phyloP scores from a whole-genome alignment of 2,888 invertebrate genomes.

The Drosophila nr. medialis region DNA sequence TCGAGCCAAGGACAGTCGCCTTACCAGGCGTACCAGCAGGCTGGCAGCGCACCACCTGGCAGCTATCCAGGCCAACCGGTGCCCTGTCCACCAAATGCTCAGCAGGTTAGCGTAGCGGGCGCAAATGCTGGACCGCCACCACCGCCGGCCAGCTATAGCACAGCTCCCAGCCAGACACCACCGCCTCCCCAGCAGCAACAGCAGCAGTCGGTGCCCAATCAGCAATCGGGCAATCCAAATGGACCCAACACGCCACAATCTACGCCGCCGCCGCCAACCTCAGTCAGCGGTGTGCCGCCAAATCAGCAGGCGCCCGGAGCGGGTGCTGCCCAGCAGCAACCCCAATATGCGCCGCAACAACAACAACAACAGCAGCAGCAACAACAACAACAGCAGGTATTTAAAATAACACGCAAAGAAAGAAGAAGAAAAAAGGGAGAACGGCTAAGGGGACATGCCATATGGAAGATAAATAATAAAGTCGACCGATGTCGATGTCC shows the following conservation, averaged over 20 bases:
- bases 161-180: conserved; percentile 85
- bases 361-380: conserved; percentile 42
- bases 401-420: neutral
- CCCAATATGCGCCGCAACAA: conserved; percentile 63
- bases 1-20: conserved; percentile 82
- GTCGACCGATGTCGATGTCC: neutral
- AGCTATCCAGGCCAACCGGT: conserved; percentile 79
- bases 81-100: conserved; percentile 65
- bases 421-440: neutral
- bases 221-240: conserved; percentile 69
- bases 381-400: conserved; percentile 55
- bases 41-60: conserved; percentile 72
- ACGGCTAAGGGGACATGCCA: no score
- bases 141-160: conserved; percentile 84
- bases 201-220: conserved; percentile 84
- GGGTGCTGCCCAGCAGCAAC: conserved; percentile 53
- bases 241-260: conserved; percentile 77
- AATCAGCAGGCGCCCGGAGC: conserved; percentile 62
- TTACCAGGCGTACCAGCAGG: conserved; percentile 85
- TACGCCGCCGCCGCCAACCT: conserved; percentile 71
- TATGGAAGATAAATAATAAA: neutral
- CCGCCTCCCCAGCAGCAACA: conserved; percentile 71
- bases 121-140: conserved; percentile 69
- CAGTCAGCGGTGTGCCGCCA: conserved; percentile 53
- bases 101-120: conserved; percentile 73